Evolutionary conservation across 1,140 invertebrate species (phyloP), one percentile per base, ranked within the genome.

Genomic region (Drosophila lowei): DNA sequence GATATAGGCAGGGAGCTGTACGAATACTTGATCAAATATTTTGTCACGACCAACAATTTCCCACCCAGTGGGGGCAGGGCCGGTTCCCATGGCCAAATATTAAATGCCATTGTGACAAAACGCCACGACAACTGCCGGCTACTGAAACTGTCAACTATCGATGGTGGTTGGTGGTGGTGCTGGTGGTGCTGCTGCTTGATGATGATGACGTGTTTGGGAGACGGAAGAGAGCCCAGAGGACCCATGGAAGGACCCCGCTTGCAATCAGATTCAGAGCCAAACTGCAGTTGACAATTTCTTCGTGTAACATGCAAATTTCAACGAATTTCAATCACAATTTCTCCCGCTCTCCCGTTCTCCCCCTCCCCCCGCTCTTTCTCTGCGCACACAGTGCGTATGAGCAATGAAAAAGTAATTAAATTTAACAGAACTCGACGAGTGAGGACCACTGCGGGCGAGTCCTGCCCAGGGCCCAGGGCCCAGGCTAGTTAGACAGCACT

Each of bases 351-450:
- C 25, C 28, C 28, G 53, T 43, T 28, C 23, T 61, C 15, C n/a
- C 8, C n/a, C n/a, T n/a, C n/a, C 49, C n/a, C 15, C 43, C 47
- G n/a, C 34, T 5, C 34, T 11, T 13, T 38, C 34, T 11, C 11
- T 38, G 34, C 34, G 43, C 23, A 38, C 58, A 81, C 77, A 81
- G 83, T 86, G 81, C 81, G 81, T 86, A 88, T 89, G 78, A 79
- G 84, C 85, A 79, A 90, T 90, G 89, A 85, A 90, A 90, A 90
- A 90, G 89, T 90, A 90, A 90, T 90, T 90, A 90, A 90, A 90
- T 90, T 90, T 90, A 83, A 86, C 84, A 74, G 83, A 56, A 56
- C 54, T n/a, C 23, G 50, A 38, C n/a, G 34, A 13, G 11, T 18
- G 48, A 23, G 46, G 25, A 57, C 54, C 54, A 74, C 71, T 73